Conservation (phyloP, 2,113 vertebrate genomes). For the Triplophysa siluroides region DNA sequence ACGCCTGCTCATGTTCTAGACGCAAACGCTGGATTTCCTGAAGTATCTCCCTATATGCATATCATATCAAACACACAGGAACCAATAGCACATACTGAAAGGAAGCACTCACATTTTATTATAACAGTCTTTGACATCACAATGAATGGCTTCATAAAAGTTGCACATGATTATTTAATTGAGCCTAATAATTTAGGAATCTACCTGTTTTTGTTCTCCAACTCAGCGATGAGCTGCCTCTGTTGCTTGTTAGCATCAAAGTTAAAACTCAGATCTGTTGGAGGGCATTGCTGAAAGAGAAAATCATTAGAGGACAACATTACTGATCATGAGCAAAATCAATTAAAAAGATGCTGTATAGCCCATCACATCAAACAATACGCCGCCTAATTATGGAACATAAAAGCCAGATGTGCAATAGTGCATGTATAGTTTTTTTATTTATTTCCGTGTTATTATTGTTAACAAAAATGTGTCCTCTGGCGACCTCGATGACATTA, state of each 20-base stretch:
- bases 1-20: constrained; percentile 92
- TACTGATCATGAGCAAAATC: not conserved
- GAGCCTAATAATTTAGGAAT: not conserved
- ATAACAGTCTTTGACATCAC: not conserved
- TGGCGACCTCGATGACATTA: not conserved
- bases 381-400: constrained; percentile 6
- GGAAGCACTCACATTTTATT: not conserved
- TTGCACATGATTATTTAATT: not conserved
- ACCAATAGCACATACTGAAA: not conserved
- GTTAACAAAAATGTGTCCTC: constrained; percentile 13
- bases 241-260: constrained; percentile 96
- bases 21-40: constrained; percentile 94
- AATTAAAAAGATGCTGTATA: not conserved
- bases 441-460: too few relatives aligned
- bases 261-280: constrained; percentile 85
- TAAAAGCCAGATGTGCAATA: constrained; percentile 8
- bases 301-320: constrained; percentile 43
- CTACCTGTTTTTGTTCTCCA: constrained; percentile 97
- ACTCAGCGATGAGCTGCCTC: constrained; percentile 93
- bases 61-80: not conserved
- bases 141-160: too few relatives aligned
- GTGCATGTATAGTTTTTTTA: not conserved
- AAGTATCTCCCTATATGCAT: constrained; percentile 84
- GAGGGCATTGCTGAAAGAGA: constrained; percentile 81
- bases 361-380: constrained; percentile 6